Evolutionary conservation across 2,797 vertebrate genomes (phyloP).

Genomic region (Carduelis carduelis): DNA sequence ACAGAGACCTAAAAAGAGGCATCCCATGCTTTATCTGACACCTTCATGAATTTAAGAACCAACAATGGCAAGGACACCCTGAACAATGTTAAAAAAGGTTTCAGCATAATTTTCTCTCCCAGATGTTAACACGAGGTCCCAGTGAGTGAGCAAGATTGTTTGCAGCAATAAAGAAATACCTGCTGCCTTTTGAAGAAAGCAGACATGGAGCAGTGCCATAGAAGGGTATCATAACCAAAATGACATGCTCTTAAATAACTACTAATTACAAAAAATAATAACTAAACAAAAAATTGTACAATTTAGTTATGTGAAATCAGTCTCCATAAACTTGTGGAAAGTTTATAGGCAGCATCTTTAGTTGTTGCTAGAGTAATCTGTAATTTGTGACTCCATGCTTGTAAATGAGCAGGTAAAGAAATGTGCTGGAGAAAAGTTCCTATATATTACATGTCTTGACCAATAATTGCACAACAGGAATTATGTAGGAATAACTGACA

Average conservation of each 20-base stretch:
- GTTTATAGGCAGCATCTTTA: background rate
- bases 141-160: background rate
- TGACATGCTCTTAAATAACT: background rate
- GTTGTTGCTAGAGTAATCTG: background rate
- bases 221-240: background rate
- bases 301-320: background rate
- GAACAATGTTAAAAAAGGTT: background rate
- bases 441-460: constrained; percentile 1
- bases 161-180: background rate
- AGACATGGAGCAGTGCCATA: background rate
- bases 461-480: constrained; percentile 37
- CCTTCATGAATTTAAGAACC: background rate
- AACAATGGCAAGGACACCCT: background rate
- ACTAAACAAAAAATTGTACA: background rate
- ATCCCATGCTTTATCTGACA: background rate
- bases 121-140: background rate
- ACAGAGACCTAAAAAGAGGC: background rate
- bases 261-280: background rate
- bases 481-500: constrained; percentile 49
- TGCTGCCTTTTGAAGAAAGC: background rate
- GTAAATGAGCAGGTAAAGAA: background rate
- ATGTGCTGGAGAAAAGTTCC: background rate
- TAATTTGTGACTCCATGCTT: background rate
- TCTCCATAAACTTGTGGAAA: background rate
- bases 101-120: background rate